phyloP scores from a whole-genome alignment of 1,140 invertebrate species.

The Drosophila quadrilineata region DNA sequence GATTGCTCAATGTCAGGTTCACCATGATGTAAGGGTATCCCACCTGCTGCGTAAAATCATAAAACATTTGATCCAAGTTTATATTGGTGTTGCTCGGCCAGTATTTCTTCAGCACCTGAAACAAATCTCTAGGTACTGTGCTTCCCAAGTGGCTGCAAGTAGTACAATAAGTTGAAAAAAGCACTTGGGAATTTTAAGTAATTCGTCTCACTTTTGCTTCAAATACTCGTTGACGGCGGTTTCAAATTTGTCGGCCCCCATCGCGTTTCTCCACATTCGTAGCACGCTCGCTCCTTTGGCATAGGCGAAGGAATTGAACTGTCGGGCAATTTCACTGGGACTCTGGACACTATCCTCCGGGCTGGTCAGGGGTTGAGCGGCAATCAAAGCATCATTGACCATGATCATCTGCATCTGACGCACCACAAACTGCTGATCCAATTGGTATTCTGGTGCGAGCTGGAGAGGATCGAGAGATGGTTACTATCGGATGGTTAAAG shows the following conservation, averaged over 20 bases:
- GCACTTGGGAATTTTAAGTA: background rate
- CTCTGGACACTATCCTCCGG: slow-evolving; percentile 71
- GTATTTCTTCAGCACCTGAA: slow-evolving; percentile 18
- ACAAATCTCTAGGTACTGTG: slow-evolving; percentile 20
- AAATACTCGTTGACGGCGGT: slow-evolving; percentile 85
- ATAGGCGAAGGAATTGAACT: slow-evolving; percentile 85
- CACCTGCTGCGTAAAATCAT: slow-evolving; percentile 95
- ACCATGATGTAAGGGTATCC: slow-evolving; percentile 91
- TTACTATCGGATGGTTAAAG: background rate
- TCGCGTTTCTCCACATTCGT: slow-evolving; percentile 87
- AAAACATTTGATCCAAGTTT: slow-evolving; percentile 34
- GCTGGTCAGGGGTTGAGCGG: slow-evolving; percentile 84
- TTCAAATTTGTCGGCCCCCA: slow-evolving; percentile 85
- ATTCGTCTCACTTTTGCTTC: slow-evolving; percentile 79
- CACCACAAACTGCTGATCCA: slow-evolving; percentile 84
- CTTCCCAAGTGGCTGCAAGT: slow-evolving; percentile 74
- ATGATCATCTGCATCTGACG: slow-evolving; percentile 86
- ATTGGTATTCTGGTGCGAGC: slow-evolving; percentile 81
- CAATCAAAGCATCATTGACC: slow-evolving; percentile 83
- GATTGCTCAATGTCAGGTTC: slow-evolving; percentile 12
- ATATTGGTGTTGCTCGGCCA: slow-evolving; percentile 22
- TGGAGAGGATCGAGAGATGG: background rate
- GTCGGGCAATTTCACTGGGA: slow-evolving; percentile 82
- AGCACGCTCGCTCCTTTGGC: slow-evolving; percentile 87
- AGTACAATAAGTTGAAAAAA: background rate